Conservation (phyloP, 2,113 vertebrate genomes). For the Neodon shergylaensis region DNA sequence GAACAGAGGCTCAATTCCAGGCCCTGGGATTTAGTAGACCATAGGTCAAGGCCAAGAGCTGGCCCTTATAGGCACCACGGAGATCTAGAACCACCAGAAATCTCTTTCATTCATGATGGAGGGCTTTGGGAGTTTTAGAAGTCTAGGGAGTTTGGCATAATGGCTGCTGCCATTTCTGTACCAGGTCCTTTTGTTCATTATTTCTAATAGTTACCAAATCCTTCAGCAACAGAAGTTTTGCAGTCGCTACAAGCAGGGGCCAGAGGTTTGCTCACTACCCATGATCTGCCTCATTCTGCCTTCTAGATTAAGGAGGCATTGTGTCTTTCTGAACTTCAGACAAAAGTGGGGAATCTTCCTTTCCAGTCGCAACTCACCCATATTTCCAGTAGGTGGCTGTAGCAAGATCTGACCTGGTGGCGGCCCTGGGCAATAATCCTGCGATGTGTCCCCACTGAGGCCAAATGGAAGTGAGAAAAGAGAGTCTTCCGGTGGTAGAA, state of each 20-base stretch:
- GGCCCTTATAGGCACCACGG: accelerated
- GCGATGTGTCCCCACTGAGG: conserved; percentile 75
- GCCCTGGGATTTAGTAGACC: accelerated
- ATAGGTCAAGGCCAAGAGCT: accelerated
- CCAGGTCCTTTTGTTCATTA: accelerated
- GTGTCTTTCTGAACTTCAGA: conserved; percentile 15
- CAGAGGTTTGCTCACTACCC: accelerated
- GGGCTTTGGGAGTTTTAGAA: background rate
- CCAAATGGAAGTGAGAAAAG: conserved; percentile 83
- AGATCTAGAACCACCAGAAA: accelerated
- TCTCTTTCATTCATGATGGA: accelerated
- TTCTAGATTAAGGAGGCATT: background rate
- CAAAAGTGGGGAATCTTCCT: conserved; percentile 62
- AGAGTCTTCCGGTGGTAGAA: conserved; percentile 82
- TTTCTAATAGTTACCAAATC: background rate
- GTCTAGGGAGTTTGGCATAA: background rate
- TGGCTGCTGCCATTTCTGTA: too few species aligned
- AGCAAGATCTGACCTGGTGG: conserved; percentile 79
- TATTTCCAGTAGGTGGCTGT: conserved; percentile 81
- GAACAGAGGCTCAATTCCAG: accelerated
- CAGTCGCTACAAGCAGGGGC: background rate
- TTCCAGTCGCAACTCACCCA: conserved; percentile 76
- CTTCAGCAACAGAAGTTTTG: background rate
- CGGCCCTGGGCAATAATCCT: conserved; percentile 84
- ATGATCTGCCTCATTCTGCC: background rate